These are phyloP conservation scores for Lutraria rhynchaena DNA, from an alignment of 1,140 invertebrate genomes.

Conservation along the genomic window DNA sequence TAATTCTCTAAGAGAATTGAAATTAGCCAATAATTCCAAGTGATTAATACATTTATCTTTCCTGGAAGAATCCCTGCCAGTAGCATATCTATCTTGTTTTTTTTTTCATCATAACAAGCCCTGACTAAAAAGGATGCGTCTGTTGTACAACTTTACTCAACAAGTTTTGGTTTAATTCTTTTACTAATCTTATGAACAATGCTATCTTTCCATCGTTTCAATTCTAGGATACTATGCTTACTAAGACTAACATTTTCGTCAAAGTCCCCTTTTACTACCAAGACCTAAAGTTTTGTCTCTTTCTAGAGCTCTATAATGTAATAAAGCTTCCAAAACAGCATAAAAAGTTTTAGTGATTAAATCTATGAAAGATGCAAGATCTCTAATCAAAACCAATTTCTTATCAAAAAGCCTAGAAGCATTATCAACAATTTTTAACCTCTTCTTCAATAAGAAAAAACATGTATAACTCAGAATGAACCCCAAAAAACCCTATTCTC, in stretches of 20 bases:
- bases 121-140: constrained; percentile 43
- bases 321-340: constrained; percentile 31
- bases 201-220: constrained; percentile 44
- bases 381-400: constrained; percentile 10
- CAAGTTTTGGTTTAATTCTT: background rate
- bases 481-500: constrained; percentile 47
- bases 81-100: background rate
- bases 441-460: constrained; percentile 52
- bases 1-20: background rate
- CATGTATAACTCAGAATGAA: constrained; percentile 52
- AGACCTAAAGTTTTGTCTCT: constrained; percentile 39
- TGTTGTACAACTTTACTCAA: constrained; percentile 11
- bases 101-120: constrained; percentile 20
- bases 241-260: constrained; percentile 38
- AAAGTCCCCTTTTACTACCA: constrained; percentile 32
- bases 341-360: constrained; percentile 40
- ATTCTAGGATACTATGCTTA: background rate
- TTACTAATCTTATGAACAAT: constrained; percentile 25
- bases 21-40: constrained; percentile 30
- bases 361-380: constrained; percentile 46
- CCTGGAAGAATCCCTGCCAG: constrained; percentile 7
- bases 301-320: constrained; percentile 52
- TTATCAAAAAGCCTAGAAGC: background rate
- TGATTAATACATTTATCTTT: constrained; percentile 16
- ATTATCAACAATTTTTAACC: constrained; percentile 11